These are phyloP conservation scores for Myotis pilosus DNA, from an alignment of 2,797 vertebrate species.

Conservation along the genomic window DNA sequence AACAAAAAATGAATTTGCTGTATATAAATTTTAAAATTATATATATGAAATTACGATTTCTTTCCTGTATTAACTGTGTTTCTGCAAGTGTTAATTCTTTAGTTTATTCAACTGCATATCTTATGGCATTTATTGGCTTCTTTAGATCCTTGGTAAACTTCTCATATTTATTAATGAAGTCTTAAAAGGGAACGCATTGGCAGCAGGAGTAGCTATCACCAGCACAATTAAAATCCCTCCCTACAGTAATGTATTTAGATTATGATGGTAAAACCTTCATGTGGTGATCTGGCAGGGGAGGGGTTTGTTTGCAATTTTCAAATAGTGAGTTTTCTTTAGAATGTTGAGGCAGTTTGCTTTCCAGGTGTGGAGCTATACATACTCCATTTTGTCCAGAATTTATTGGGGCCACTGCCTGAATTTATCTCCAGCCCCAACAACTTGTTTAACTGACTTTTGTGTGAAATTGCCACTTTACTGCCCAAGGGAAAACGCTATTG, in stretches of 20 bases:
- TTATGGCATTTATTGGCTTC: not conserved
- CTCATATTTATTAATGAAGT: conserved; percentile 2
- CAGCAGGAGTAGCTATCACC: not conserved
- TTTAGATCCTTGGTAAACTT: not conserved
- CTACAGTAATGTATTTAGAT: not conserved
- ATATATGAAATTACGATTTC: not conserved
- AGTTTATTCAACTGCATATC: not conserved
- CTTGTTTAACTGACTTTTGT: not conserved
- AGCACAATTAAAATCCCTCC: conserved; percentile 28
- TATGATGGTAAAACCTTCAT: not conserved
- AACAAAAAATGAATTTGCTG: not conserved
- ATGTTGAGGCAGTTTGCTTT: not conserved
- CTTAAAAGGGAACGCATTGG: not conserved
- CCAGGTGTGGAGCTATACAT: not conserved
- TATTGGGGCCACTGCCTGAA: not conserved
- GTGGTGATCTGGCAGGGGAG: not conserved
- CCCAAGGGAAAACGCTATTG: not conserved
- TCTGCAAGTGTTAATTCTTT: not conserved
- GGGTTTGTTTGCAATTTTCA: not conserved
- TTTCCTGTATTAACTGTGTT: not conserved
- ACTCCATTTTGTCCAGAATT: not conserved
- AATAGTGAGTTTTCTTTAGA: not conserved
- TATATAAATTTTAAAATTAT: not conserved
- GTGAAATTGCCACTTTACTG: not conserved
- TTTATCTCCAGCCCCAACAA: not conserved